These are phyloP conservation scores for Halictus quadricinctus DNA, from an alignment of 2,888 invertebrate genomes.

Conservation along the genomic window DNA sequence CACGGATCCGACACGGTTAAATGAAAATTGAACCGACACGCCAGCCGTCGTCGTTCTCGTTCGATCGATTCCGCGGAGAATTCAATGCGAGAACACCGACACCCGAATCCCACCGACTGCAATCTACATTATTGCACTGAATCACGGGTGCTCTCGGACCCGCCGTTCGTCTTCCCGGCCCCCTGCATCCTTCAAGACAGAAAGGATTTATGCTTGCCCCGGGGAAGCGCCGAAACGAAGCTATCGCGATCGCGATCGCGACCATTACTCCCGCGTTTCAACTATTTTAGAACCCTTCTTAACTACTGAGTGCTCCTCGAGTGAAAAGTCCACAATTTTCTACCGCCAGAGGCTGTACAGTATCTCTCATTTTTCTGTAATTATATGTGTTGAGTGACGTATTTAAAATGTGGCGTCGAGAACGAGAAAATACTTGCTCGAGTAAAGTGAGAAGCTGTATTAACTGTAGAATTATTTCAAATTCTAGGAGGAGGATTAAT, in stretches of 20 bases:
- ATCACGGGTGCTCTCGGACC: background rate
- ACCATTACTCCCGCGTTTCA: background rate
- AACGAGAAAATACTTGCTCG: background rate
- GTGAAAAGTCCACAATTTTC: background rate
- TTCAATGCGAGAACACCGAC: slow-evolving; percentile 1
- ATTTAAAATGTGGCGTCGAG: background rate
- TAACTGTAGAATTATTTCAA: too few species aligned
- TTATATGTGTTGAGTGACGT: background rate
- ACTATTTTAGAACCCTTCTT: background rate
- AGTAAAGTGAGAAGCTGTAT: too few species aligned
- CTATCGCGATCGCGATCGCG: background rate
- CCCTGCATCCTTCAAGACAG: background rate
- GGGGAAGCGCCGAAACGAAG: background rate
- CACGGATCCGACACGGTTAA: slow-evolving; percentile 37
- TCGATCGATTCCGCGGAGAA: background rate
- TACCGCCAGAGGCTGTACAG: background rate
- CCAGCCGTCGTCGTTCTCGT: background rate
- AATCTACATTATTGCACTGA: slow-evolving; percentile 1
- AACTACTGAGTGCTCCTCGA: background rate
- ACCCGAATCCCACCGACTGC: background rate
- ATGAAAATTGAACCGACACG: slow-evolving; percentile 24
- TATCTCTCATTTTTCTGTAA: background rate
- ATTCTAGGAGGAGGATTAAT: too few species aligned
- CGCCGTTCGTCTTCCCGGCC: background rate
- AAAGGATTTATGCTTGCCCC: background rate